Evolutionary conservation across 1,140 invertebrate species (phyloP).

Genomic region (Cardiocondyla obscurior): DNA sequence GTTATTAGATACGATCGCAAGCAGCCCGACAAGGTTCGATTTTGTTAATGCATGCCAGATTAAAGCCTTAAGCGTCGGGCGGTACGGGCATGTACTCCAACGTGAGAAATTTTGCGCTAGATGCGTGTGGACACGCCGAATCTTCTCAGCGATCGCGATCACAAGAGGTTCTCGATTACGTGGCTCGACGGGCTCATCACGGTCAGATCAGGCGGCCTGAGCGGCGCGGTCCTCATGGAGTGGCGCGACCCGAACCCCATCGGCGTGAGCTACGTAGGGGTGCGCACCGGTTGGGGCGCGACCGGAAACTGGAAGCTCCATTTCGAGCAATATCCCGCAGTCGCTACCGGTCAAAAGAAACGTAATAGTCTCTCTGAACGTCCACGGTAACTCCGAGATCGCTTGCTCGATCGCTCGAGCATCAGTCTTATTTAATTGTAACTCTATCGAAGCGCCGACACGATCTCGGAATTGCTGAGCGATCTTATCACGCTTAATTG

Average conservation of each 20-base stretch:
- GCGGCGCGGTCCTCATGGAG: constrained; percentile 83
- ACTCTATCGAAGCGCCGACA: neutral
- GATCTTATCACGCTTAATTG: constrained; percentile 27
- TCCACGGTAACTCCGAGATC: constrained; percentile 5
- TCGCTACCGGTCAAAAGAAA: constrained; percentile 40
- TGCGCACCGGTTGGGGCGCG: constrained; percentile 86
- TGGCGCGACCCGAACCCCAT: constrained; percentile 86
- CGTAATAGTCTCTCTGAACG: constrained; percentile 51
- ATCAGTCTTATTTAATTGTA: neutral
- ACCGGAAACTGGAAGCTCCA: constrained; percentile 85
- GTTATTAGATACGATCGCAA: constrained; percentile 86
- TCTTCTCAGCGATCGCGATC: constrained; percentile 84
- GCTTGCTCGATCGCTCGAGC: neutral
- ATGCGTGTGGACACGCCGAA: constrained; percentile 84
- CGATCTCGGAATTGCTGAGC: constrained; percentile 39
- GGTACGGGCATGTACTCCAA: neutral
- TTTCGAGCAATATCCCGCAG: constrained; percentile 54
- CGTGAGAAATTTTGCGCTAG: constrained; percentile 73
- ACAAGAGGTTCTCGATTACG: constrained; percentile 85
- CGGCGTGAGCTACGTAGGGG: constrained; percentile 85
- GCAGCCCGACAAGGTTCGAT: constrained; percentile 87
- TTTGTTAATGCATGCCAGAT: neutral
- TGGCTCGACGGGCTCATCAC: constrained; percentile 85
- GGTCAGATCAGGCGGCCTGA: constrained; percentile 80
- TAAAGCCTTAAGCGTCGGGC: neutral